Evolutionary conservation across 2,113 vertebrate genomes (phyloP).

Genomic region (Aptenodytes forsteri): DNA sequence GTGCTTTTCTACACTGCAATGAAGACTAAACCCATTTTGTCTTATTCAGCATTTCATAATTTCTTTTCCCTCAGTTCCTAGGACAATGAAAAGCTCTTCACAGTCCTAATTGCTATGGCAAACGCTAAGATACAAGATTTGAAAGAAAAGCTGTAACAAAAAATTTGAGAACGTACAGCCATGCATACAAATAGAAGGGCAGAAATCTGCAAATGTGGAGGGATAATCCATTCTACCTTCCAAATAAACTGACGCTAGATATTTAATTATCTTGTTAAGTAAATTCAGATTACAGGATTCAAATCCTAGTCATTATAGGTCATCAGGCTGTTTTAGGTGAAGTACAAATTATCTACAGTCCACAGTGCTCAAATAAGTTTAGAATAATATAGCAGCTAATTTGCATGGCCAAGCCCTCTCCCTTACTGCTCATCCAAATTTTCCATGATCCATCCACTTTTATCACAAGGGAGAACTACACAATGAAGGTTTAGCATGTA

Average conservation of each 20-base stretch:
- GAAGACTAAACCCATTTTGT: conserved; percentile 52
- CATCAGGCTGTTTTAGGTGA: conserved; percentile 7
- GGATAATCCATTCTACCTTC: conserved; percentile 35
- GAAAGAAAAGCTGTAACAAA: conserved; percentile 53
- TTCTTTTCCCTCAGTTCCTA: conserved; percentile 58
- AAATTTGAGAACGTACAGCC: background rate
- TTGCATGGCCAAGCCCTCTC: background rate
- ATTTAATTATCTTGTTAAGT: conserved; percentile 73
- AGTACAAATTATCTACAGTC: background rate
- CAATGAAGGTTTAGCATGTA: background rate
- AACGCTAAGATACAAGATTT: conserved; percentile 58
- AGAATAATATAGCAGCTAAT: background rate
- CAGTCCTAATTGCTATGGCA: conserved; percentile 55
- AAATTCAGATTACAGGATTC: conserved; percentile 65
- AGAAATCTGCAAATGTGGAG: conserved; percentile 9
- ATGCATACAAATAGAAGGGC: conserved; percentile 39
- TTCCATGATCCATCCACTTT: background rate
- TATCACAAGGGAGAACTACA: background rate
- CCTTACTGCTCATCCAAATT: background rate
- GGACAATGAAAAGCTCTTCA: conserved; percentile 51
- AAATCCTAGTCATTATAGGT: conserved; percentile 34
- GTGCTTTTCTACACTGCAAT: conserved; percentile 50
- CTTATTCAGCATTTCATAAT: conserved; percentile 70
- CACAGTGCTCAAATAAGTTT: conserved; percentile 4
- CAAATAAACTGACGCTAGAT: conserved; percentile 65